Conservation (phyloP, 1,140 invertebrate species). For the Drosophila repleta region DNA sequence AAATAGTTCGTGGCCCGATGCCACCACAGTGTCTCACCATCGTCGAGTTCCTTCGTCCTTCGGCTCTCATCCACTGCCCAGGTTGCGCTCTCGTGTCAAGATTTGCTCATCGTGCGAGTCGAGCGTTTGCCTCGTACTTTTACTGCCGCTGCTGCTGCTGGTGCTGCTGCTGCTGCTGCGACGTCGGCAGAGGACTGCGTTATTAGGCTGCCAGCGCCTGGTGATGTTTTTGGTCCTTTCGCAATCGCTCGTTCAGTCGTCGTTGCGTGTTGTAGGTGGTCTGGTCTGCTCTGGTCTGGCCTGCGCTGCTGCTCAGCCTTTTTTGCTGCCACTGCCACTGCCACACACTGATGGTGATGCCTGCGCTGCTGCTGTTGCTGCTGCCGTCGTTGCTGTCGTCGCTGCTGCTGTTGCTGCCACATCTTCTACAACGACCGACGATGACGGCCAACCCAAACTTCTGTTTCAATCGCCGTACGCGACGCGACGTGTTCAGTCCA, state of each 20-base stretch:
- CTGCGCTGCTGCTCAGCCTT: slow-evolving; percentile 41
- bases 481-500: slow-evolving; percentile 70
- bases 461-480: slow-evolving; percentile 40
- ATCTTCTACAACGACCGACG: slow-evolving; percentile 36
- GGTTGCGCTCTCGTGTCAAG: slow-evolving; percentile 44
- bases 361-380: slow-evolving; percentile 23
- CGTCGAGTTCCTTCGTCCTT: slow-evolving; percentile 17
- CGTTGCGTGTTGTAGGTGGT: slow-evolving; percentile 80
- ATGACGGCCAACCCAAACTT: slow-evolving; percentile 52
- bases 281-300: slow-evolving; percentile 63
- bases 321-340: slow-evolving; percentile 25
- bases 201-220: slow-evolving; percentile 49
- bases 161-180: slow-evolving; percentile 47
- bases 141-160: slow-evolving; percentile 25
- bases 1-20: slow-evolving; percentile 50
- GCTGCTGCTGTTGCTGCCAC: slow-evolving; percentile 36
- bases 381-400: slow-evolving; percentile 24
- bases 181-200: slow-evolving; percentile 16
- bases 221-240: slow-evolving; percentile 74
- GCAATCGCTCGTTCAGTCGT: slow-evolving; percentile 75
- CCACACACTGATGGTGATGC: slow-evolving; percentile 10
- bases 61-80: slow-evolving; percentile 36
- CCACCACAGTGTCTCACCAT: slow-evolving; percentile 22
- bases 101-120: slow-evolving; percentile 38
- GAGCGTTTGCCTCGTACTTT: slow-evolving; percentile 30